These are phyloP conservation scores for Cebus imitator DNA, from an alignment of 2,113 vertebrate species.

Conservation along the genomic window DNA sequence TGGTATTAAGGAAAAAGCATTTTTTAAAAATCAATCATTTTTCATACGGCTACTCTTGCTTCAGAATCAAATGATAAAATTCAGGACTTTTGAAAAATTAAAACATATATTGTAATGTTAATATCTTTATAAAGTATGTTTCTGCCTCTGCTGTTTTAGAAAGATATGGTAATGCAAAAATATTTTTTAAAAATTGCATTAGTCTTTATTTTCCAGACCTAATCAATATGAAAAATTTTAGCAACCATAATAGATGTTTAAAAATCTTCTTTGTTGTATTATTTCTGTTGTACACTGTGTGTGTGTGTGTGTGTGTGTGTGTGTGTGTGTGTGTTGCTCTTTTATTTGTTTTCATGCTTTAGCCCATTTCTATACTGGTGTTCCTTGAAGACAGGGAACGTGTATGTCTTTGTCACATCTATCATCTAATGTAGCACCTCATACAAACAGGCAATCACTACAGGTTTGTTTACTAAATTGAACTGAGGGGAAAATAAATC, in stretches of 20 bases:
- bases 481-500: not conserved
- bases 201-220: not conserved
- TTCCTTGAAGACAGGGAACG: not conserved
- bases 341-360: not conserved
- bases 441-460: constrained; percentile 15
- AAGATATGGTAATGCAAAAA: not conserved
- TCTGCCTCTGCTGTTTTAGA: not conserved
- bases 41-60: not conserved
- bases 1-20: not conserved
- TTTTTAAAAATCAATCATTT: not conserved
- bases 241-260: not conserved
- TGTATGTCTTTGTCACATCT: constrained; percentile 16
- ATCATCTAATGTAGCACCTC: not conserved
- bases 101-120: not conserved
- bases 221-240: not conserved
- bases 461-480: constrained; percentile 35
- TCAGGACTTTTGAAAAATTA: not conserved
- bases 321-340: not conserved
- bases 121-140: not conserved
- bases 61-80: constrained; percentile 7
- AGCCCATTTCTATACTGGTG: not conserved
- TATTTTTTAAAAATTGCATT: not conserved
- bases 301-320: not conserved
- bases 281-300: not conserved
- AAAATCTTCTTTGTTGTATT: not conserved